Evolutionary conservation across 2,113 vertebrate species (phyloP).

Genomic region (Empidonax alnorum): DNA sequence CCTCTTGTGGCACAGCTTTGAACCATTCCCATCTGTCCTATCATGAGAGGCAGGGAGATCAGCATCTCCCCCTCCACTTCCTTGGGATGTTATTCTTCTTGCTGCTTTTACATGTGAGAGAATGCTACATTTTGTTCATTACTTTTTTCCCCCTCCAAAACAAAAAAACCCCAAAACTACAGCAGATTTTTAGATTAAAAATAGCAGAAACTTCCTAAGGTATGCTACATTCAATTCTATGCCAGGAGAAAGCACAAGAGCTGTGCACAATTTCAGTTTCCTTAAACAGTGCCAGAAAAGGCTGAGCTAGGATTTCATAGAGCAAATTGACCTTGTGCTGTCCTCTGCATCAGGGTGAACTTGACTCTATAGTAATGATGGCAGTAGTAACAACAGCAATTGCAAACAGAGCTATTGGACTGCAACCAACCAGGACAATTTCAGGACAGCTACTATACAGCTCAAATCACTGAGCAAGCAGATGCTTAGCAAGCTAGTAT

Average conservation of each 20-base stretch:
- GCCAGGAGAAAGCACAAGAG: not conserved
- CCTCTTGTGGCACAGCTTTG: rapidly evolving
- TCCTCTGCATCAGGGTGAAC: not conserved
- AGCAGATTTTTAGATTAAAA: not conserved
- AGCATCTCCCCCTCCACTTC: not conserved
- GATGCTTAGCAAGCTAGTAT: constrained; percentile 3
- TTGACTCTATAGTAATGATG: not conserved
- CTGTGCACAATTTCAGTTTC: not conserved
- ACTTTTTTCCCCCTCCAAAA: not conserved
- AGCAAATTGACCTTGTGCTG: constrained; percentile 7
- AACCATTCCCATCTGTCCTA: rapidly evolving
- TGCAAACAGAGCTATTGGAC: not conserved
- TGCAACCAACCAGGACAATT: constrained; percentile 33
- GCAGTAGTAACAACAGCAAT: constrained; percentile 10
- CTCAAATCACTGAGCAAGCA: constrained; percentile 34
- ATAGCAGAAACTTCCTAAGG: not conserved
- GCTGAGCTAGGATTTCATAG: not conserved
- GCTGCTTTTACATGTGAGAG: not conserved
- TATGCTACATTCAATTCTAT: not conserved
- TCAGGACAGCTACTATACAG: not conserved
- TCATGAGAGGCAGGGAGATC: not conserved
- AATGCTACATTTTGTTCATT: not conserved
- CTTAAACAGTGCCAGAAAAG: not conserved
- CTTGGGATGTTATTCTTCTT: not conserved
- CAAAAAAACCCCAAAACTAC: not conserved